Percentiles rank a stretch among this genome's conserved stretches.
These are phyloP conservation scores for Hemistola chrysoprasaria DNA, from an alignment of 2,888 invertebrate species.

Conservation along the genomic window DNA sequence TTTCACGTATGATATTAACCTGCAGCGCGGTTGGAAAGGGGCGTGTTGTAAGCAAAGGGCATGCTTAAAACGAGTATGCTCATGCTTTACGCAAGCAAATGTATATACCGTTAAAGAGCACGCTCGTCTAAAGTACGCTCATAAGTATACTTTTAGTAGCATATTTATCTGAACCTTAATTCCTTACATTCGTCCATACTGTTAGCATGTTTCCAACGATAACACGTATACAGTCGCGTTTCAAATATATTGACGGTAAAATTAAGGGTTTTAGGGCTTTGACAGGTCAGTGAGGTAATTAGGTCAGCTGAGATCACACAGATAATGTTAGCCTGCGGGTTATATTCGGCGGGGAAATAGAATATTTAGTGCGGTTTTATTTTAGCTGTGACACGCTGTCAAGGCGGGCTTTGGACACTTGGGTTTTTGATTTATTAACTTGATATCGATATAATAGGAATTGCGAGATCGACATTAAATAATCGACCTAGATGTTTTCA, in stretches of 20 bases:
- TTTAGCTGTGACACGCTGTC: constrained; percentile 9
- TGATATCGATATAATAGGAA: background rate
- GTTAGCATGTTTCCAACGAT: background rate
- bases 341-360: constrained; percentile 12
- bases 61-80: no score
- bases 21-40: no score
- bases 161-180: no score
- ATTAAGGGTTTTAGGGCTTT: constrained; percentile 44
- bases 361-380: constrained; percentile 19
- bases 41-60: no score
- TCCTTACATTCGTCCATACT: constrained; percentile 7
- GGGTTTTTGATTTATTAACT: background rate
- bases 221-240: constrained; percentile 11
- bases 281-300: constrained; percentile 41
- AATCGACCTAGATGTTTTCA: no score
- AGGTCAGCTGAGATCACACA: constrained; percentile 37
- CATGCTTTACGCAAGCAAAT: no score
- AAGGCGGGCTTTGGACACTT: background rate
- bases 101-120: no score
- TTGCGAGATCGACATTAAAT: background rate
- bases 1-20: no score
- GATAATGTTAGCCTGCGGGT: constrained; percentile 22
- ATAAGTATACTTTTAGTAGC: no score
- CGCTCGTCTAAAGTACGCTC: no score
- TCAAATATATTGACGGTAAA: constrained; percentile 42